phyloP scores from a whole-genome alignment of 1,140 invertebrate genomes.

The Panagrolaimus sp. region DNA sequence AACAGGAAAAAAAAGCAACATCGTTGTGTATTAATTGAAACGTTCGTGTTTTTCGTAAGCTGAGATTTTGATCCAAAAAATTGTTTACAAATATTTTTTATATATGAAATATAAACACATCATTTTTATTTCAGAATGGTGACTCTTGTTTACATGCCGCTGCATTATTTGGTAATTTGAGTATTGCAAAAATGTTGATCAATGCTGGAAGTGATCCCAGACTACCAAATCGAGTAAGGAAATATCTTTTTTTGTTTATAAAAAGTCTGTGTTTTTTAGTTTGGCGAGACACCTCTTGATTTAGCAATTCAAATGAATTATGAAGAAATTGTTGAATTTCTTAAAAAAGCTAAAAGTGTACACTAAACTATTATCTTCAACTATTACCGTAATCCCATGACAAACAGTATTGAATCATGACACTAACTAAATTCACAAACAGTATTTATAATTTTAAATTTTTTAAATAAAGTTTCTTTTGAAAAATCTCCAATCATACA shows the following conservation, averaged over 20 bases:
- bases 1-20: no score
- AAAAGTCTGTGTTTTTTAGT: neutral
- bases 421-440: no score
- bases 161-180: constrained; percentile 71
- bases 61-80: no score
- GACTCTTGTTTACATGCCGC: constrained; percentile 81
- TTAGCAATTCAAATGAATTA: neutral
- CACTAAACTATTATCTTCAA: neutral
- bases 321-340: neutral
- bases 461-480: no score
- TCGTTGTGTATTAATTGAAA: no score
- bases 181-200: neutral
- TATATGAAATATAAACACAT: neutral
- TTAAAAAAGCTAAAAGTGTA: constrained; percentile 1
- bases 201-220: neutral
- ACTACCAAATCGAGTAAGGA: constrained; percentile 6
- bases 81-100: no score
- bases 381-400: neutral
- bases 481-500: no score
- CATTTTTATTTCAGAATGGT: constrained; percentile 73
- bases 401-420: no score
- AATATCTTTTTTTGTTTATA: neutral
- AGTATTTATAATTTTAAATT: no score
- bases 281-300: neutral
- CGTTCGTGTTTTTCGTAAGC: no score